phyloP scores from a whole-genome alignment of 2,888 invertebrate species.

The Macroteleia sp. region DNA sequence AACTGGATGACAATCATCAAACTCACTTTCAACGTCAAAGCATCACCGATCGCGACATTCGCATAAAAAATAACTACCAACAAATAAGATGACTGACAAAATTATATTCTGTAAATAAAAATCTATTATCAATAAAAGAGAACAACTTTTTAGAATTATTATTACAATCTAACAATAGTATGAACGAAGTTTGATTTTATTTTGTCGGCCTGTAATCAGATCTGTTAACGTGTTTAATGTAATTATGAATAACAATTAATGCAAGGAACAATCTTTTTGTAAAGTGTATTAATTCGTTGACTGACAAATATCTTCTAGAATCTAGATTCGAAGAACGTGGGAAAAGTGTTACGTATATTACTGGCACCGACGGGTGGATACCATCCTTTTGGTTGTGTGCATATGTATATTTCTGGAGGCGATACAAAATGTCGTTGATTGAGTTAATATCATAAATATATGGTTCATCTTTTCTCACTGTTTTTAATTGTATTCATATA shows the following conservation, averaged over 20 bases:
- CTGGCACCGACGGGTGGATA: too few relatives aligned
- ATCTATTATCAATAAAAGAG: constrained; percentile 27
- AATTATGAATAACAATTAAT: constrained; percentile 17
- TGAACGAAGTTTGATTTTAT: constrained; percentile 4
- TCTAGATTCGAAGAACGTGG: too few relatives aligned
- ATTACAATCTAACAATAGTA: constrained; percentile 7
- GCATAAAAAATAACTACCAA: constrained; percentile 76
- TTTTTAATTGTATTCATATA: constrained; percentile 29
- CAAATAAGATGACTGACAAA: neutral
- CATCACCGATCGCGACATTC: constrained; percentile 79
- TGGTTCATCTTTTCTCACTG: constrained; percentile 4
- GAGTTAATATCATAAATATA: neutral
- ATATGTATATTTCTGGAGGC: too few relatives aligned
- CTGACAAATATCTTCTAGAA: too few relatives aligned
- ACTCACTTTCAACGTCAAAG: constrained; percentile 72
- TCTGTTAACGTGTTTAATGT: constrained; percentile 6
- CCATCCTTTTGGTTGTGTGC: too few relatives aligned
- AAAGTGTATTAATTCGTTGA: constrained; percentile 19
- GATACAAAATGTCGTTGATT: too few relatives aligned
- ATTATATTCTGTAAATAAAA: constrained; percentile 40
- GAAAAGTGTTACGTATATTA: too few relatives aligned
- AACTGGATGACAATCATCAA: constrained; percentile 83
- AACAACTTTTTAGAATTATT: constrained; percentile 17
- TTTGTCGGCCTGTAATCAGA: constrained; percentile 5
- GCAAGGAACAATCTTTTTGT: constrained; percentile 9